Conservation (phyloP, 2,797 vertebrate genomes). For the Dendrocincla fuliginosa region DNA sequence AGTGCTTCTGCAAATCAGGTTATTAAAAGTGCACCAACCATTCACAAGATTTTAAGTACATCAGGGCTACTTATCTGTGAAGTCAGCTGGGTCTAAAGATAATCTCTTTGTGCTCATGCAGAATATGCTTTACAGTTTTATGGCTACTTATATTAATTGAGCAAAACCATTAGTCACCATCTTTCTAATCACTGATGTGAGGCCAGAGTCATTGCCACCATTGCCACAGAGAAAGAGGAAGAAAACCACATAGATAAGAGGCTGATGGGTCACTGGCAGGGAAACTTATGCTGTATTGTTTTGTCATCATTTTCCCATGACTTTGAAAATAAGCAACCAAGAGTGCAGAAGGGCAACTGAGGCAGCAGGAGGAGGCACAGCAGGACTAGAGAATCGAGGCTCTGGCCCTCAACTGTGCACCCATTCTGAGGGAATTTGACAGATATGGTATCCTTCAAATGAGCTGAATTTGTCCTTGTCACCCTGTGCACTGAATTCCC, state of each 20-base stretch:
- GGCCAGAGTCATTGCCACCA: not conserved
- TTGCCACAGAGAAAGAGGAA: not conserved
- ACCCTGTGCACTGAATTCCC: not conserved
- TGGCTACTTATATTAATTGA: not conserved
- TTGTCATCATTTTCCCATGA: not conserved
- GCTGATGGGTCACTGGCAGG: not conserved
- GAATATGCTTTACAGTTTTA: not conserved
- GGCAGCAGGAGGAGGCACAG: not conserved
- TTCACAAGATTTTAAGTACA: not conserved
- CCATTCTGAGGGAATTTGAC: not conserved
- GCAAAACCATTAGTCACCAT: not conserved
- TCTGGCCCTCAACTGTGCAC: accelerated
- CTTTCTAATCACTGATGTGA: not conserved
- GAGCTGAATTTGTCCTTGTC: not conserved
- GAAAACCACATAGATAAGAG: accelerated
- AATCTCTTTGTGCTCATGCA: not conserved
- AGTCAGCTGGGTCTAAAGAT: not conserved
- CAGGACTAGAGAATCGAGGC: not conserved
- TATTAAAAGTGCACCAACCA: not conserved
- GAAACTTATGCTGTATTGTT: not conserved
- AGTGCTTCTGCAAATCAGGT: not conserved
- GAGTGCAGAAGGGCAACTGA: not conserved
- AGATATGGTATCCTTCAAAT: not conserved
- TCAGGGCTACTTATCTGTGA: not conserved
- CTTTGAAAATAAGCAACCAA: not conserved